A percentile compares a stretch with the other conserved stretches of the same genome.
phyloP scores from a whole-genome alignment of 2,888 invertebrate genomes.

The Diplolepis rosae region DNA sequence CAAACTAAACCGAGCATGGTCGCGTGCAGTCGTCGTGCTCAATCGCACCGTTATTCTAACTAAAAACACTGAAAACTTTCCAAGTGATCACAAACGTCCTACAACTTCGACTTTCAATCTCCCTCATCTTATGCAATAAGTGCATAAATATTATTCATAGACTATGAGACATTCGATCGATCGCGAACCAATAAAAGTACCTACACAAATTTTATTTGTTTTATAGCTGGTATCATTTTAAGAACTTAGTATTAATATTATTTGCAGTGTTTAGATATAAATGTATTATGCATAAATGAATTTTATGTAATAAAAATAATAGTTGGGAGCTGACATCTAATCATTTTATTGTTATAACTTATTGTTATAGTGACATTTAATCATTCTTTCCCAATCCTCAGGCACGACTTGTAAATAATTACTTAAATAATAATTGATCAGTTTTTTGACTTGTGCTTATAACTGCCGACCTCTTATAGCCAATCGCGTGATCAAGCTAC shows the following conservation, averaged over 20 bases:
- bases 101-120: too few species aligned
- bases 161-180: conserved; percentile 6
- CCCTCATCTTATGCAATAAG: background rate
- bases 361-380: conserved; percentile 36
- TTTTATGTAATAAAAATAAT: conserved; percentile 39
- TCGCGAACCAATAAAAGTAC: background rate
- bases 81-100: background rate
- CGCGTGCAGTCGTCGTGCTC: background rate
- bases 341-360: conserved; percentile 41
- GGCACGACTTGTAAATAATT: background rate
- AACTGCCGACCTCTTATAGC: too few species aligned
- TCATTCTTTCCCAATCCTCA: background rate
- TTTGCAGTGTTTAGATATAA: background rate
- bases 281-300: too few species aligned
- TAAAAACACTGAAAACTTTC: conserved; percentile 20
- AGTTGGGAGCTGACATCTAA: conserved; percentile 51
- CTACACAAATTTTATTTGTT: background rate
- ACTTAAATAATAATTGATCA: background rate
- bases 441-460: too few species aligned
- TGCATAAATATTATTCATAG: conserved; percentile 9
- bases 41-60: too few species aligned
- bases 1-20: background rate
- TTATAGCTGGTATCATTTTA: background rate
- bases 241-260: background rate
- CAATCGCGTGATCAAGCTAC: too few species aligned